These are phyloP conservation scores for Adelphocoris suturalis DNA, from an alignment of 2,888 invertebrate genomes.

Conservation along the genomic window DNA sequence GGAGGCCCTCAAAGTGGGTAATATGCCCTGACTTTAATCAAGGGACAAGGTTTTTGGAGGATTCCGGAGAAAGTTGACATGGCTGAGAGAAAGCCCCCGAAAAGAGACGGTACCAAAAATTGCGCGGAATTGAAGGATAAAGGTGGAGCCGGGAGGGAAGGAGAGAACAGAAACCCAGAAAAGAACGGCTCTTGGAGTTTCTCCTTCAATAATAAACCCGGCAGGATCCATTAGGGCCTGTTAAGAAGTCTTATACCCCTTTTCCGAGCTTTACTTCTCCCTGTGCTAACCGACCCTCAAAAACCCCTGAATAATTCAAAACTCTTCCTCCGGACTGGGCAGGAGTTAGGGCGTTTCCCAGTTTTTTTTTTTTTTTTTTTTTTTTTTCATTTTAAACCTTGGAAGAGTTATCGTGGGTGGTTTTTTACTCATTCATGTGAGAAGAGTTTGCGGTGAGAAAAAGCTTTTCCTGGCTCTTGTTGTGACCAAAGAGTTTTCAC, in stretches of 20 bases:
- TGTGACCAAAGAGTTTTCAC: too few species aligned
- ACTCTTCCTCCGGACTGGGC: constrained; percentile 24
- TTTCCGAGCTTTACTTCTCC: constrained; percentile 40
- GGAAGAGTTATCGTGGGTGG: constrained; percentile 76
- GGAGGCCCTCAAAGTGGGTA: constrained; percentile 58
- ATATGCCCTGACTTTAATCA: constrained; percentile 60
- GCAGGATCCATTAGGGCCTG: constrained; percentile 71
- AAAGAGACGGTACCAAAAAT: constrained; percentile 15
- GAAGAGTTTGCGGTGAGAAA: constrained; percentile 23
- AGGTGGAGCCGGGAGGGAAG: constrained; percentile 68
- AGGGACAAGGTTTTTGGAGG: constrained; percentile 44
- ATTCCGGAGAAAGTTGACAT: constrained; percentile 38
- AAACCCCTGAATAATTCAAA: constrained; percentile 68
- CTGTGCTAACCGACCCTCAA: constrained; percentile 64
- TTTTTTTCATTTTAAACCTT: constrained; percentile 68
- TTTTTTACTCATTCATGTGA: constrained; percentile 62
- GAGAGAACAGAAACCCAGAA: constrained; percentile 58
- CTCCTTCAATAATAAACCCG: constrained; percentile 70
- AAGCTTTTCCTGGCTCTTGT: not conserved
- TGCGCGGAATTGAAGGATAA: constrained; percentile 48
- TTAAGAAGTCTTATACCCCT: constrained; percentile 70
- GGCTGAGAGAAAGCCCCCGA: constrained; percentile 14
- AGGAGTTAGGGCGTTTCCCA: constrained; percentile 26
- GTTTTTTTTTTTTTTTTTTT: constrained; percentile 7
- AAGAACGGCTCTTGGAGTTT: constrained; percentile 68